A percentile compares a stretch with the other conserved stretches of the same genome.
These are phyloP conservation scores for Ectropis grisescens DNA, from an alignment of 1,140 invertebrate genomes.

Conservation along the genomic window DNA sequence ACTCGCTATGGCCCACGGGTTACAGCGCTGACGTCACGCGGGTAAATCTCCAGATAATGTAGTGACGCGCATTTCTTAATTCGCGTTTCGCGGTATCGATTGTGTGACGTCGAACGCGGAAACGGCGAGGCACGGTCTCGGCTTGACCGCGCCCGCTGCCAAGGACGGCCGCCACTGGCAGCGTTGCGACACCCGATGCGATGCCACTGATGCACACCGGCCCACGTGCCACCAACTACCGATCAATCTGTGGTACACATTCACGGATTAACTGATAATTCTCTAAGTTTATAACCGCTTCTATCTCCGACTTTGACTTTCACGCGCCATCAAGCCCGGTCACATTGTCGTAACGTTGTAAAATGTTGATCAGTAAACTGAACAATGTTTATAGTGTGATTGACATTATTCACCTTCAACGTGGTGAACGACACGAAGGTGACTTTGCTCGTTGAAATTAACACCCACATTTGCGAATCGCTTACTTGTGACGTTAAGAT, in stretches of 20 bases:
- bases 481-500: conserved; percentile 12
- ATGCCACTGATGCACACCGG: no score
- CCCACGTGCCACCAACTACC: no score
- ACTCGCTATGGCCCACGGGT: conserved; percentile 18
- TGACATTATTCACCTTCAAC: conserved; percentile 20
- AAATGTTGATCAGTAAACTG: no score
- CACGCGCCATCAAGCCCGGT: no score
- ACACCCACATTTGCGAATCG: conserved; percentile 29
- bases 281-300: no score
- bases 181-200: conserved; percentile 24
- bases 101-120: conserved; percentile 34
- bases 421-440: conserved; percentile 26
- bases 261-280: no score
- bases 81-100: no score
- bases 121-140: conserved; percentile 39
- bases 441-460: conserved; percentile 40
- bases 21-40: conserved; percentile 31
- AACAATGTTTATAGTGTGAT: conserved; percentile 5
- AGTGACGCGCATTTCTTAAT: conserved; percentile 11
- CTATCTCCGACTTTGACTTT: no score
- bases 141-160: conserved; percentile 26
- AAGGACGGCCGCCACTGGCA: conserved; percentile 40
- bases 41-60: conserved; percentile 13
- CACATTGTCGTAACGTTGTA: no score
- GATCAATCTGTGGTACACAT: no score